Evolutionary conservation across 2,888 invertebrate genomes (phyloP).

Genomic region (Cyrtodaria siliqua): DNA sequence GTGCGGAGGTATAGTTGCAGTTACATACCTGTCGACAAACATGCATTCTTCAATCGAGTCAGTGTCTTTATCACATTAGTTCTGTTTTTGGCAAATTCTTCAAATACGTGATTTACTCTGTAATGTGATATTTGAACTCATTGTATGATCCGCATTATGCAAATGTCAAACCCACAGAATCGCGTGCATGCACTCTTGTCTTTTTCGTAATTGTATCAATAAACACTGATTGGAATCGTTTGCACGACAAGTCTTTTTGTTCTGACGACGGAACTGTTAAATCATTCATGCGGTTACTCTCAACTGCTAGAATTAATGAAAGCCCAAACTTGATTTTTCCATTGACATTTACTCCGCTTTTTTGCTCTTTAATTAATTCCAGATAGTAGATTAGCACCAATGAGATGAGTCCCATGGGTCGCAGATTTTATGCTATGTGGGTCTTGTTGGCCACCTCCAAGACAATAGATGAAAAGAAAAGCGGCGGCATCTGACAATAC

Average conservation of each 20-base stretch:
- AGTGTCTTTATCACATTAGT: too few species aligned
- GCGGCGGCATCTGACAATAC: slow-evolving; percentile 14
- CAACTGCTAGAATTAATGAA: slow-evolving; percentile 29
- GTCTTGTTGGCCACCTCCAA: slow-evolving; percentile 36
- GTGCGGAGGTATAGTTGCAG: too few species aligned
- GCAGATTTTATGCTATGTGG: slow-evolving; percentile 46
- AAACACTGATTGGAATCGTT: slow-evolving; percentile 19
- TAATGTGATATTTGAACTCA: too few species aligned
- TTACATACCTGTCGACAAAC: too few species aligned
- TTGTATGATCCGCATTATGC: background rate
- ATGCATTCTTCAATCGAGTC: too few species aligned
- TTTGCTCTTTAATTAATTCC: slow-evolving; percentile 54
- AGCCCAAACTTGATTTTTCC: slow-evolving; percentile 10
- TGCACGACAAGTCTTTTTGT: slow-evolving; percentile 1
- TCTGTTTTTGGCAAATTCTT: too few species aligned
- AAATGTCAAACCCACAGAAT: background rate
- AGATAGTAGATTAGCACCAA: slow-evolving; percentile 38
- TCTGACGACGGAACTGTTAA: slow-evolving; percentile 16
- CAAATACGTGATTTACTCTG: too few species aligned
- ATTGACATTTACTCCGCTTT: slow-evolving; percentile 27
- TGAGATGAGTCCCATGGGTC: slow-evolving; percentile 35
- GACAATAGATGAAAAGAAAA: slow-evolving; percentile 55
- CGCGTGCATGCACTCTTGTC: background rate
- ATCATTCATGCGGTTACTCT: slow-evolving; percentile 34
- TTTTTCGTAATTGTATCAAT: slow-evolving; percentile 1